phyloP scores from a whole-genome alignment of 92 coral and sea anemone genomes.

The Palythoa grandiflora region DNA sequence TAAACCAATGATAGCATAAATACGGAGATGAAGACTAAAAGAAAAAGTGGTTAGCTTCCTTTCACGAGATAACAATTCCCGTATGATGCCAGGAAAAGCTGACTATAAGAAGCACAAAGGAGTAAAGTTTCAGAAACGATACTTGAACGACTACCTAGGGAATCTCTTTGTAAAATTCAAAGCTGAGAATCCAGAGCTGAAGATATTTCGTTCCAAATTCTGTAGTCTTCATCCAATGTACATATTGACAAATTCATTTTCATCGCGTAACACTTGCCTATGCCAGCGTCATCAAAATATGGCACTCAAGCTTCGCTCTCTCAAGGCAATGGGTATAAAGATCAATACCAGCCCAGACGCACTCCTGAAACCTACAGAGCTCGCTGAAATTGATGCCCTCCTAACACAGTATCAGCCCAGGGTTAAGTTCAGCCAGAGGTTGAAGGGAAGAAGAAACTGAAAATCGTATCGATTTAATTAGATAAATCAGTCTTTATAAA shows the following conservation, averaged over 20 bases:
- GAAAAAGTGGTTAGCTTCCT: constrained; percentile 44
- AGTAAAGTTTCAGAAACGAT: constrained; percentile 58
- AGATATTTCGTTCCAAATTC: constrained; percentile 46
- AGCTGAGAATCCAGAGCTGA: constrained; percentile 54
- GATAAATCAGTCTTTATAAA: constrained; percentile 20
- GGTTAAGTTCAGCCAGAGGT: constrained; percentile 49
- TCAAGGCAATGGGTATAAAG: constrained; percentile 36
- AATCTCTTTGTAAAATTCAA: constrained; percentile 54
- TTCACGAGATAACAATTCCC: constrained; percentile 66
- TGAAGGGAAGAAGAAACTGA: constrained; percentile 65
- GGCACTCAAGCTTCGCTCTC: constrained; percentile 56
- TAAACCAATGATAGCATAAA: background rate
- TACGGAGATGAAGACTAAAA: constrained; percentile 26
- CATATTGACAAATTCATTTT: constrained; percentile 61
- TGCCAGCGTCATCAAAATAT: constrained; percentile 69
- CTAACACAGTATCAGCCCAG: background rate
- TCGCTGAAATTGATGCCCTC: constrained; percentile 19
- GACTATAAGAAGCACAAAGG: constrained; percentile 56
- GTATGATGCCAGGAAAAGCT: constrained; percentile 70
- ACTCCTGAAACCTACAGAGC: constrained; percentile 37
- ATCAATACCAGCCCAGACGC: constrained; percentile 36
- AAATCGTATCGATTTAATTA: constrained; percentile 31
- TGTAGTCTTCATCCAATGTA: constrained; percentile 51
- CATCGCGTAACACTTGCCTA: constrained; percentile 58
- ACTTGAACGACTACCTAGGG: constrained; percentile 58